Evolutionary conservation across 2,113 vertebrate genomes (phyloP), one percentile per base, ranked within the genome.

Genomic region (Gavialis gangeticus): DNA sequence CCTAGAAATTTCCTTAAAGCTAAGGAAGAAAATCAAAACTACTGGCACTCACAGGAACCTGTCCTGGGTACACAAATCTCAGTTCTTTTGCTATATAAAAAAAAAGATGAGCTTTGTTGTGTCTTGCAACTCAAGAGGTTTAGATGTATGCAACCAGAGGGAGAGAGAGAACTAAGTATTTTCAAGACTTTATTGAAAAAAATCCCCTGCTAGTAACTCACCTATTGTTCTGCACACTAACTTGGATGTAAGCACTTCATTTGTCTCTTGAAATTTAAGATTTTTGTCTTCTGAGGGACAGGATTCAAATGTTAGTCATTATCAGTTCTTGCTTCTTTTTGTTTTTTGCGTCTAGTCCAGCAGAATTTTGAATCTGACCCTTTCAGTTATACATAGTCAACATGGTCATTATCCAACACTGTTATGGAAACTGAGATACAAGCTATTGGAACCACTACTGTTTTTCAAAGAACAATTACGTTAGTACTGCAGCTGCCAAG

Each of bases 351-450:
- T 87, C 28, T 73, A 79, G 17, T 82, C 92, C 60, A 16, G 0
- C 0, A 25, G 19, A 79, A 14, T 56, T 82, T 25, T 57, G 80
- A 17, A 64, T 88, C 82, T 78, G 56, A 55, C 37, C 17, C 57
- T 87, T 84, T 81, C 76, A 30, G 80, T 93, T 54, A 25, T 0
- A 0, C 30, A 59, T 10, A 79, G 10, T 54, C 46, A 57, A 60
- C 3, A 59, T 67, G 37, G 37, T 27, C 0, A 0, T 64, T 79
- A 15, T 10, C 15, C 12, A 25, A 3, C 69, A 1, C 56, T 59
- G 37, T 75, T 63, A 55, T 34, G 62, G 75, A 10, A 4, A 17
- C 1, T 25, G 69, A 34, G 14, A 79, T 82, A 85, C 25, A 1
- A 3, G 22, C 19, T 89, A 76, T 81, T 37, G 12, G 64, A 90